phyloP scores from a whole-genome alignment of 2,113 vertebrate genomes.

The Uria lomvia region DNA sequence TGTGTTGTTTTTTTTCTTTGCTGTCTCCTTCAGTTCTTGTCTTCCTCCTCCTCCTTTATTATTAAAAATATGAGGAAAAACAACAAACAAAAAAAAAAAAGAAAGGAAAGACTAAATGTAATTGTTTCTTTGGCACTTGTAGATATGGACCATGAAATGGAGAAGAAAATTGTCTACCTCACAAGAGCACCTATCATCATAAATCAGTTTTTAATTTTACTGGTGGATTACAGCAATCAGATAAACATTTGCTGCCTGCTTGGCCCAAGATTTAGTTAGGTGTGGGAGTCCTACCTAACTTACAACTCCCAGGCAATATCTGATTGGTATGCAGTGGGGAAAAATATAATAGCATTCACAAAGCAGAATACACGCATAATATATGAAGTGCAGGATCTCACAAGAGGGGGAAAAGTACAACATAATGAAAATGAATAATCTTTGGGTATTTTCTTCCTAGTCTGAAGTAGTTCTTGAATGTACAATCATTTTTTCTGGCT shows the following conservation, averaged over 20 bases:
- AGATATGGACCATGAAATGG: neutral
- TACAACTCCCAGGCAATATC: neutral
- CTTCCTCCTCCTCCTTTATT: neutral
- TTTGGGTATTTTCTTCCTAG: conserved; percentile 28
- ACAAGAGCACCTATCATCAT: neutral
- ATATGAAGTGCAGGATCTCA: neutral
- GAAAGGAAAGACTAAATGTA: neutral
- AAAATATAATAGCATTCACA: neutral
- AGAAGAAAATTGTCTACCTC: neutral
- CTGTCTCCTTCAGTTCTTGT: neutral
- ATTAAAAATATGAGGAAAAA: neutral
- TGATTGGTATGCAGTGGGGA: neutral
- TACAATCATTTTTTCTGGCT: conserved; percentile 30
- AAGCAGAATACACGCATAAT: neutral
- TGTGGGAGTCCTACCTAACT: neutral
- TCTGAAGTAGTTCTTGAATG: conserved; percentile 45
- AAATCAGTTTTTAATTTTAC: conserved; percentile 25
- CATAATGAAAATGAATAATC: conserved; percentile 28
- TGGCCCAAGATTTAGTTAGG: neutral
- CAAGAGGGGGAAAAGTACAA: neutral
- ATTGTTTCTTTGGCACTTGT: neutral
- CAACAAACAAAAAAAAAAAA: neutral
- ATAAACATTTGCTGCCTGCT: neutral
- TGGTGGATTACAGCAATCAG: neutral
- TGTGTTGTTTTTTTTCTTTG: neutral